A percentile compares a stretch with the other conserved stretches of the same genome.
These are phyloP conservation scores for Abrostola triplasia DNA, from an alignment of 2,888 invertebrate genomes.

Conservation along the genomic window DNA sequence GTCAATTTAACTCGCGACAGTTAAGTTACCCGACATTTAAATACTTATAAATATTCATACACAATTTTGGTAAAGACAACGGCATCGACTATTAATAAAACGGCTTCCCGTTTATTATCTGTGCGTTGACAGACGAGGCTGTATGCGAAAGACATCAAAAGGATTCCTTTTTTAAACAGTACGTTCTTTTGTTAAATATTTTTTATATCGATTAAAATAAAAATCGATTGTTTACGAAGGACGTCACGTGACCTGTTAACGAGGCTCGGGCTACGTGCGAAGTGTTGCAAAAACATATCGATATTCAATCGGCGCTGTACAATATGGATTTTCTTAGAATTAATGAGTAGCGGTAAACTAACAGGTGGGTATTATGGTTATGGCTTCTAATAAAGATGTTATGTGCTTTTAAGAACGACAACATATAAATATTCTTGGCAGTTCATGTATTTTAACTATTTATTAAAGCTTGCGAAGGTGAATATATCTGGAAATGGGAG, in stretches of 20 bases:
- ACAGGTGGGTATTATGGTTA: slow-evolving; percentile 62
- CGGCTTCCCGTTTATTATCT: slow-evolving; percentile 38
- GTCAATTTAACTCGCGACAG: slow-evolving; percentile 33
- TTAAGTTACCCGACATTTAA: slow-evolving; percentile 24
- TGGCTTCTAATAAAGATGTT: slow-evolving; percentile 52
- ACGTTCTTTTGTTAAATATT: slow-evolving; percentile 24
- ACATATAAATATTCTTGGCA: slow-evolving; percentile 12
- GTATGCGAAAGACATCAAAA: slow-evolving; percentile 19
- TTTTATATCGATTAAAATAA: slow-evolving; percentile 30
- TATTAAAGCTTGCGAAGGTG: slow-evolving; percentile 4
- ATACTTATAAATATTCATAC: slow-evolving; percentile 50
- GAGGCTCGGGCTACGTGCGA: slow-evolving; percentile 60
- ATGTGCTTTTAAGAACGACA: slow-evolving; percentile 40
- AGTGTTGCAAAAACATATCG: slow-evolving; percentile 65
- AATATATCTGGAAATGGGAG: slow-evolving; percentile 17
- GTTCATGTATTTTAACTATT: neutral
- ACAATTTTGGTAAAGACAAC: slow-evolving; percentile 46
- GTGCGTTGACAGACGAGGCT: slow-evolving; percentile 31
- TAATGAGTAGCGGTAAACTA: slow-evolving; percentile 60
- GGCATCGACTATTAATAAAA: slow-evolving; percentile 48
- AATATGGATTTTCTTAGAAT: slow-evolving; percentile 64
- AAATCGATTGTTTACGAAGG: slow-evolving; percentile 44
- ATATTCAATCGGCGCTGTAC: slow-evolving; percentile 58
- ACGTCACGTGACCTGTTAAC: slow-evolving; percentile 57
- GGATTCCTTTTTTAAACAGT: slow-evolving; percentile 17